Base-by-base conservation (phyloP, 2,797 vertebrate species). In the Myripristis murdjan region DNA sequence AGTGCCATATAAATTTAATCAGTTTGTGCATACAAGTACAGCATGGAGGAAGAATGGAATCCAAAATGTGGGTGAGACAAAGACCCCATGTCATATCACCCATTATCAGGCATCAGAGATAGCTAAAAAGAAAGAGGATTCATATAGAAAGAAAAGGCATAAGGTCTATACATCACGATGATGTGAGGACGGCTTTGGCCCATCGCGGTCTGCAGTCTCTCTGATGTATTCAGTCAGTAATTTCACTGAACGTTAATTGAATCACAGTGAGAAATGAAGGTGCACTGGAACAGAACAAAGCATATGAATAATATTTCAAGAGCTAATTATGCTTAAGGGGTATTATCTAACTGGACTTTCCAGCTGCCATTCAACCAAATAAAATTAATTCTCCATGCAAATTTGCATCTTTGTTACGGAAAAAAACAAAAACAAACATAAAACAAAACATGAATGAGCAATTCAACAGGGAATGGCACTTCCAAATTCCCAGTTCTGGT, bases 221-320 rank as follows among this genome's bases (percentile, higher is more conserved):
- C 54, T 68, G 52, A 76, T 64, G 64, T 64, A 77, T 83, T 72
- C 33, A 66, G 8, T 75, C 41, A n/a, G 59, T 86, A 69, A 77
- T 85, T 86, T 79, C 64, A 75, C 47, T 64, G 69, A 82, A 75
- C n/a, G 79, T 79, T 80, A 89, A 87, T 77, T 86, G 81, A 87
- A 87, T 77, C 16, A 46, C 39, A 5, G 58, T 37, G 66, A 76
- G 64, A 80, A 81, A 84, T 79, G 73, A 82, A 79, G 64, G 77
- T 74, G 80, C 70, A 74, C 65, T 43, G 56, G 75, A 79, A 86
- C 64, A 87, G 78, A 89, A 83, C 56, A 44, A 55, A 72, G 54
- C 54, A 82, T 79, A 74, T 80, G 69, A 85, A 58, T 81, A 84
- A 83, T 83, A 76, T 83, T 85, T 88, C 76, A 85, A 77, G 77